Conservation (phyloP, 2,113 vertebrate genomes). For the Amphilophus citrinellus region DNA sequence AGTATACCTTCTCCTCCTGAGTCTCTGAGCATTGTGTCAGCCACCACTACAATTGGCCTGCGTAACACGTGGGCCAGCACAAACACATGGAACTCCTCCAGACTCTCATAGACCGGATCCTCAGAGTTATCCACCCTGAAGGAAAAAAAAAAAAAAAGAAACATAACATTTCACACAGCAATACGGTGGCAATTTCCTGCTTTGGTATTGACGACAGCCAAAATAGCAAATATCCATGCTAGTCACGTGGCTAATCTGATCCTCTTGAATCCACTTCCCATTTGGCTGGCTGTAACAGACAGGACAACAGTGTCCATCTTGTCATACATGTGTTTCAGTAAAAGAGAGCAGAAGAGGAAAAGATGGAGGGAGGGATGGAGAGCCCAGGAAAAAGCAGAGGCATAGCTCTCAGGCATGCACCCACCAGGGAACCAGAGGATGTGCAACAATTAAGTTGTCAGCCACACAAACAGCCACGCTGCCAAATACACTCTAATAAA, state of each 20-base stretch:
- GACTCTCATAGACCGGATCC: constrained; percentile 97
- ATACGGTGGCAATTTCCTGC: constrained; percentile 14
- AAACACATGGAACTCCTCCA: constrained; percentile 99
- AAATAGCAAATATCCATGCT: constrained; percentile 4
- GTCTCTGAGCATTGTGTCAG: constrained; percentile 96
- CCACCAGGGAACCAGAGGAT: constrained; percentile 65
- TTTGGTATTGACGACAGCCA: not conserved
- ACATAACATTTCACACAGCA: constrained; percentile 1
- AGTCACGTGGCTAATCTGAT: constrained; percentile 17
- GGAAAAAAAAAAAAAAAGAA: not conserved
- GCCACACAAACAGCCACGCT: constrained; percentile 62
- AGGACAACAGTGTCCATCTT: constrained; percentile 9
- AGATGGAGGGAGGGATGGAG: not conserved
- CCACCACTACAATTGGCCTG: constrained; percentile 95
- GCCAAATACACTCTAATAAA: constrained; percentile 76
- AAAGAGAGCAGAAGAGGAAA: constrained; percentile 8
- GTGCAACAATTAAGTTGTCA: constrained; percentile 74
- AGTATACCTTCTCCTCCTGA: constrained; percentile 94
- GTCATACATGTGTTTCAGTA: constrained; percentile 16
- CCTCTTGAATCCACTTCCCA: constrained; percentile 11
- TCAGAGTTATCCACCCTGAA: constrained; percentile 94
- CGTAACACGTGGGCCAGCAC: constrained; percentile 95
- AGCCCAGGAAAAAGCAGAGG: constrained; percentile 32
- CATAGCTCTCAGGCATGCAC: constrained; percentile 53
- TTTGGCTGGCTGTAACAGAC: constrained; percentile 1